phyloP scores from a whole-genome alignment of 1,140 invertebrate genomes.

The Pomphorhynchus laevis region DNA sequence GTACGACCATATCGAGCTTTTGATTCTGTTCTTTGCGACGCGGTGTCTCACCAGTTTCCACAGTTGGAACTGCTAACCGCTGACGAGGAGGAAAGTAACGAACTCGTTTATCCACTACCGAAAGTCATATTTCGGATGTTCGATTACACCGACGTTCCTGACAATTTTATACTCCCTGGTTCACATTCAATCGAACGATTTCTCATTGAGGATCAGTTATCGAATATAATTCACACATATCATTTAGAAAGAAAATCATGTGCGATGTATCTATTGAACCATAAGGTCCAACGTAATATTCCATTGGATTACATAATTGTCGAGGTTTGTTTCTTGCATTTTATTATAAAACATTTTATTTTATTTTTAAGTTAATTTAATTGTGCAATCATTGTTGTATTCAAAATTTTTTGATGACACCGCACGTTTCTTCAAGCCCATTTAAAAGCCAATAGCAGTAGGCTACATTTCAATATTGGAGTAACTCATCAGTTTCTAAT shows the following conservation, averaged over 20 bases:
- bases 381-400: background rate
- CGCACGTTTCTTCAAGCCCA: too few relatives aligned
- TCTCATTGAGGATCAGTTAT: conserved; percentile 75
- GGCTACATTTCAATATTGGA: too few relatives aligned
- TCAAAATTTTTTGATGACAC: too few relatives aligned
- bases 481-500: too few relatives aligned
- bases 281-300: conserved; percentile 60
- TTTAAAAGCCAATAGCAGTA: too few relatives aligned
- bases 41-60: conserved; percentile 26
- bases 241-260: conserved; percentile 62
- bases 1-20: conserved; percentile 66
- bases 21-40: conserved; percentile 64
- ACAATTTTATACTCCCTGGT: conserved; percentile 39
- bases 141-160: conserved; percentile 88
- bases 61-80: conserved; percentile 67
- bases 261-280: conserved; percentile 51
- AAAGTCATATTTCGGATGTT: conserved; percentile 33
- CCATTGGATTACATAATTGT: conserved; percentile 90
- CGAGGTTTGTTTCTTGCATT: conserved; percentile 29
- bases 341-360: conserved; percentile 9
- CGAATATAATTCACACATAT: conserved; percentile 58
- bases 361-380: too few relatives aligned
- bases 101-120: conserved; percentile 46
- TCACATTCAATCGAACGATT: conserved; percentile 84
- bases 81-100: conserved; percentile 51